A percentile compares a stretch with the other conserved stretches of the same genome.
These are phyloP conservation scores for Callorhinus ursinus DNA, from an alignment of 2,113 vertebrate genomes.

Conservation along the genomic window DNA sequence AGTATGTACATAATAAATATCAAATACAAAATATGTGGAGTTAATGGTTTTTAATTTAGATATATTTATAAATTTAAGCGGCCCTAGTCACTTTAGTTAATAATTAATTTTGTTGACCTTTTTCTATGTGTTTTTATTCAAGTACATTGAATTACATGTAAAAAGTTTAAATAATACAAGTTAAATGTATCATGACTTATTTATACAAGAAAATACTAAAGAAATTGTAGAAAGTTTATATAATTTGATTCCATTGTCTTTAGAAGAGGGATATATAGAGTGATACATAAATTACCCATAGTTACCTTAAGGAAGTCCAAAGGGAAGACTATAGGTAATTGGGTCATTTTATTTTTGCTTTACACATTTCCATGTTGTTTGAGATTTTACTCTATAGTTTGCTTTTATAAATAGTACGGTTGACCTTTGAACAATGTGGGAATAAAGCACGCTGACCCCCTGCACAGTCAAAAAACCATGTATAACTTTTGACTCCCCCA, in stretches of 20 bases:
- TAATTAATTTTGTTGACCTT: neutral
- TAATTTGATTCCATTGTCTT: neutral
- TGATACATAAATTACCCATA: neutral
- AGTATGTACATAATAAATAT: neutral
- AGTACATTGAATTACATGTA: neutral
- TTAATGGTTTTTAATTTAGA: neutral
- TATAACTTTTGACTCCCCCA: neutral
- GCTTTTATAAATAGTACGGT: neutral
- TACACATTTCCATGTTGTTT: neutral
- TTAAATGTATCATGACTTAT: neutral
- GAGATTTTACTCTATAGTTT: neutral
- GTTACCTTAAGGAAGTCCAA: neutral
- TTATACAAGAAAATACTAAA: neutral
- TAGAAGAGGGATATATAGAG: neutral
- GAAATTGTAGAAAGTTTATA: neutral
- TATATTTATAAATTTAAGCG: neutral
- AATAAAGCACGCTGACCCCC: neutral
- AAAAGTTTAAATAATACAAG: neutral
- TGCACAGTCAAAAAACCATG: neutral
- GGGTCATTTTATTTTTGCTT: neutral
- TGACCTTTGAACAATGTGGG: neutral
- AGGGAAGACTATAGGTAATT: neutral
- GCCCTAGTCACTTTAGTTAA: neutral
- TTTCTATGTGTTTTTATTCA: neutral
- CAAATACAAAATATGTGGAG: neutral